Evolutionary conservation across 2,888 invertebrate species (phyloP).

Genomic region (Dryococelus australis): DNA sequence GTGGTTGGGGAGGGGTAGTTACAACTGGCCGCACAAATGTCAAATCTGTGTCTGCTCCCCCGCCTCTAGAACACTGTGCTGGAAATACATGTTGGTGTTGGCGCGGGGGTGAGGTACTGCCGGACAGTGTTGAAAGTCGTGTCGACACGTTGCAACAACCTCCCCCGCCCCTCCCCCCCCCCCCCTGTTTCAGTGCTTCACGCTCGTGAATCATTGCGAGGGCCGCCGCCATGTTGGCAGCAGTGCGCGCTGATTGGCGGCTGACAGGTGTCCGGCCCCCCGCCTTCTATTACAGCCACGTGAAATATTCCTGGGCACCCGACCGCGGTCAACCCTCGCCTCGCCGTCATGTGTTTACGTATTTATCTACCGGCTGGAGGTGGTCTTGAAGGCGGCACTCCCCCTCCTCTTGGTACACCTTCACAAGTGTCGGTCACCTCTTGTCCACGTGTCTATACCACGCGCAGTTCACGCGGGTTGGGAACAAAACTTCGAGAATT

Average conservation of each 20-base stretch:
- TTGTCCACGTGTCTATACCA: too few relatives aligned
- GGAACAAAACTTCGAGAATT: too few relatives aligned
- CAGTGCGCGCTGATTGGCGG: constrained; percentile 31
- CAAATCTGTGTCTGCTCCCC: neutral
- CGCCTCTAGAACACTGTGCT: neutral
- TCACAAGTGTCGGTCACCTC: too few relatives aligned
- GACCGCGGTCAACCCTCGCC: too few relatives aligned
- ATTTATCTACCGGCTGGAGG: constrained; percentile 41
- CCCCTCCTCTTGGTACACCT: too few relatives aligned
- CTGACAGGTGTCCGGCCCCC: constrained; percentile 22
- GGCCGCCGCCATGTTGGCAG: neutral
- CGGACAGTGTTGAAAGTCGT: constrained; percentile 5
- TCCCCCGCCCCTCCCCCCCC: neutral
- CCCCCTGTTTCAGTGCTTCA: neutral
- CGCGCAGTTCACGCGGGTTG: too few relatives aligned
- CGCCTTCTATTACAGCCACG: neutral
- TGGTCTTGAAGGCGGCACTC: constrained; percentile 35
- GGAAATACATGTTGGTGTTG: neutral
- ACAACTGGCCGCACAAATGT: constrained; percentile 11
- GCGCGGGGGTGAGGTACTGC: neutral
- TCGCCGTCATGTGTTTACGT: too few relatives aligned
- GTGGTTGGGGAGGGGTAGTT: neutral
- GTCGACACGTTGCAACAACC: neutral
- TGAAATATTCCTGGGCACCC: too few relatives aligned
- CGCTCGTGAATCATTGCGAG: neutral